These are phyloP conservation scores for Drosophila auraria DNA, from an alignment of 1,140 invertebrate genomes.

Conservation along the genomic window DNA sequence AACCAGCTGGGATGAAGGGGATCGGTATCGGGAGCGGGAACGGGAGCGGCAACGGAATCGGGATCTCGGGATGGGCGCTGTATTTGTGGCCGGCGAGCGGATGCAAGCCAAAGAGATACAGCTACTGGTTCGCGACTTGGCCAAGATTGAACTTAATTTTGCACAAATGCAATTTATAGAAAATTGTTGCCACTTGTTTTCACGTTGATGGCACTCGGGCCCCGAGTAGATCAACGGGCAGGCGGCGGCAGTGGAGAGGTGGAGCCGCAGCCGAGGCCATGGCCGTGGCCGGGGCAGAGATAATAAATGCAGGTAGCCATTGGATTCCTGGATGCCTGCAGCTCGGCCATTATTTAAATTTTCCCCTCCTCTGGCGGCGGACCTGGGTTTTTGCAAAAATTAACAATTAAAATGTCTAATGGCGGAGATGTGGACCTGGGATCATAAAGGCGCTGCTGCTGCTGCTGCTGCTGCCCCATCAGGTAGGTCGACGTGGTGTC, in stretches of 20 bases:
- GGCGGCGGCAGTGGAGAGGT: not conserved
- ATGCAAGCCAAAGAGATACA: constrained; percentile 55
- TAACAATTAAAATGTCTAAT: constrained; percentile 83
- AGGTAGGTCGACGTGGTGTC: constrained; percentile 46
- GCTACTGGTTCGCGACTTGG: constrained; percentile 61
- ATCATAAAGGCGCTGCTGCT: constrained; percentile 51
- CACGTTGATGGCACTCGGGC: constrained; percentile 76
- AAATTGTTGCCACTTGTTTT: constrained; percentile 84
- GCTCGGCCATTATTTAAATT: constrained; percentile 80
- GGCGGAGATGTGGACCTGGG: constrained; percentile 46
- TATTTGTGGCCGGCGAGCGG: constrained; percentile 37
- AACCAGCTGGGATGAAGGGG: constrained; percentile 17
- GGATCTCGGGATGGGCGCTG: constrained; percentile 1
- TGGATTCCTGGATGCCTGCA: constrained; percentile 65
- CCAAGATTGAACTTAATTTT: constrained; percentile 83
- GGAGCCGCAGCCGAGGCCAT: not conserved
- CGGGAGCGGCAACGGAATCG: not conserved
- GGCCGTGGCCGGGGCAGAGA: constrained; percentile 21
- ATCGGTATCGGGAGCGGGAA: not conserved
- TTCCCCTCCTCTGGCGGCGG: constrained; percentile 14
- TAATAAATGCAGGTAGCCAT: constrained; percentile 79
- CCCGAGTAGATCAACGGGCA: constrained; percentile 12
- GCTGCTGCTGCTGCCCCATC: constrained; percentile 9
- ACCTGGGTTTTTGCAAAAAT: constrained; percentile 58
- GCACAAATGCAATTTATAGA: constrained; percentile 83